Evolutionary conservation across 2,113 vertebrate species (phyloP).

Genomic region (Mesembrinibis cayennensis): DNA sequence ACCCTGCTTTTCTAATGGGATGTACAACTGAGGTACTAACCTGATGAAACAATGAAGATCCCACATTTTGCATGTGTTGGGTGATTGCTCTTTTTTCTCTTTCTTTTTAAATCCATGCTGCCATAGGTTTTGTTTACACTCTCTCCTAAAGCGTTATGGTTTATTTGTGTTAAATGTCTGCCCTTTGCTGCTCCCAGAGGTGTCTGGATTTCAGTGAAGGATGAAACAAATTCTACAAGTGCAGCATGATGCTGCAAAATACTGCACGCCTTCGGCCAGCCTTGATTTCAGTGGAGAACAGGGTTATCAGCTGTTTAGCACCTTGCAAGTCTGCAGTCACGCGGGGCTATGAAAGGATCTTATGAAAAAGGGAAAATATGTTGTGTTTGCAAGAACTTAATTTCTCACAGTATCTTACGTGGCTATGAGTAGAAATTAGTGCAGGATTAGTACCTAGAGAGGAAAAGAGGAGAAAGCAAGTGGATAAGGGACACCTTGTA

Average conservation of each 20-base stretch:
- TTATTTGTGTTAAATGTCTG: background rate
- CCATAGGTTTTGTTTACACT: background rate
- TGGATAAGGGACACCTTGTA: background rate
- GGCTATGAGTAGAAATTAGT: background rate
- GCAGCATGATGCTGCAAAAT: background rate
- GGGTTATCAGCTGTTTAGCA: background rate
- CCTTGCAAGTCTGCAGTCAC: background rate
- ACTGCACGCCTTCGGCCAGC: background rate
- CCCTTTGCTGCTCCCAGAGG: background rate
- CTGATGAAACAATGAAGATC: background rate
- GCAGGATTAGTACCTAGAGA: background rate
- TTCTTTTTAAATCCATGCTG: background rate
- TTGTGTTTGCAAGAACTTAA: background rate
- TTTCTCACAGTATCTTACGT: background rate
- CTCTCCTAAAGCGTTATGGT: background rate
- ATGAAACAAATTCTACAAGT: background rate
- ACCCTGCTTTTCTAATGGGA: background rate
- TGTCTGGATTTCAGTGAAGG: background rate
- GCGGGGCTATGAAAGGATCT: background rate
- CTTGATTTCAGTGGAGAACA: background rate
- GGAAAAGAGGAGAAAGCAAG: background rate
- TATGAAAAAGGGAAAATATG: background rate
- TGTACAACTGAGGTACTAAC: background rate
- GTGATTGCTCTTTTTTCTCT: background rate
- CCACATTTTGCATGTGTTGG: background rate